Evolutionary conservation across 1,140 invertebrate species (phyloP), one percentile per base, ranked within the genome.

Genomic region (Drosophila pectinifera): DNA sequence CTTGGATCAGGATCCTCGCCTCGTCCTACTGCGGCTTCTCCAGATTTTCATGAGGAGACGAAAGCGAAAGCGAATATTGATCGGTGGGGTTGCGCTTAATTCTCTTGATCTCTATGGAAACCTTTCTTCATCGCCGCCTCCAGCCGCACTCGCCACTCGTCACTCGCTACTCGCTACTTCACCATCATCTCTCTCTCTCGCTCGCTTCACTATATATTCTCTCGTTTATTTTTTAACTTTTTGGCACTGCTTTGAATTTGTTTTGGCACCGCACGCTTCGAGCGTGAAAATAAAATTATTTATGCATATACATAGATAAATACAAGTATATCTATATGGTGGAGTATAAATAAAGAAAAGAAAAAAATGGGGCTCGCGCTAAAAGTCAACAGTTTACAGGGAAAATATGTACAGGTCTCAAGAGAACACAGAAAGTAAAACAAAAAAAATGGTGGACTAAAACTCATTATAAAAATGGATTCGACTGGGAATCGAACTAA

Each of bases 231-330:
- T 74, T 73, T 49, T 26, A 49, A 69, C 77, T 84, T 78, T 86
- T 84, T 85, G 81, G 81, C 81, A 85, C 81, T 85, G 81, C 83
- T 83, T 89, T 86, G 59, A 86, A 90, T 73, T 80, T 72, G 39
- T 76, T 86, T 90, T 90, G 82, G 86, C 86, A 90, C 81, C 86
- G 67, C 74, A 88, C 83, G 83, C 83, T 88, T 86, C 67, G 45
- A 86, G 84, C 83, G 83, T 86, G 67, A 57, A 80, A 82, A 73
- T 67, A 72, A 88, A 45, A 79, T 46, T 75, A 59, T 68, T 73
- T 56, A 77, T 46, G 45, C 61, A 69, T 78, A 61, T 63, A 73
- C 48, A 75, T 58, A 73, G 41, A 68, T 62, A 46, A 45, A 61
- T 46, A 68, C 64, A 49, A 45, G 43, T 64, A 70, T 68, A 63